These are phyloP conservation scores for Psittacula echo DNA, from an alignment of 2,797 vertebrate genomes.

Conservation along the genomic window DNA sequence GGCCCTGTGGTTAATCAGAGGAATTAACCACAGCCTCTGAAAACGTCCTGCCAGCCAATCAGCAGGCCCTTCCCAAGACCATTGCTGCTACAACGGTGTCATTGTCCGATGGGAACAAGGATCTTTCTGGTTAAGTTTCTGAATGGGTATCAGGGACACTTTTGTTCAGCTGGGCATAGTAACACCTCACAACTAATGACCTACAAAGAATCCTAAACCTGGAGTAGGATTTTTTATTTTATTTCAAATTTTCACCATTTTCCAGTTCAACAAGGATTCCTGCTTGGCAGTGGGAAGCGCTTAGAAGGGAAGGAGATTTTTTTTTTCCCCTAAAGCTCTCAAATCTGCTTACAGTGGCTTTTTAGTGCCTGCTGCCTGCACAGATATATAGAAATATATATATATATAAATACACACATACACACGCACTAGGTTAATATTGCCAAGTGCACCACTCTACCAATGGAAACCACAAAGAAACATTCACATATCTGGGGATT, in stretches of 20 bases:
- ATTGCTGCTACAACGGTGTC: not conserved
- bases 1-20: constrained; percentile 14
- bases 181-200: not conserved
- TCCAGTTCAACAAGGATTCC: not conserved
- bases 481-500: constrained; percentile 55
- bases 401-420: not conserved
- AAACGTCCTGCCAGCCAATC: not conserved
- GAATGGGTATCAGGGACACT: not conserved
- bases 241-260: not conserved
- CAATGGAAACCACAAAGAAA: constrained; percentile 36
- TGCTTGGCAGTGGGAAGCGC: not conserved
- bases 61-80: not conserved
- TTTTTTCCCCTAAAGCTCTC: not conserved
- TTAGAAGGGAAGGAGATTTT: not conserved
- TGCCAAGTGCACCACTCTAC: constrained; percentile 16
- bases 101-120: not conserved
- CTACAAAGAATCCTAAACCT: not conserved
- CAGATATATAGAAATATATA: not conserved
- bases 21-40: not conserved
- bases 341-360: not conserved
- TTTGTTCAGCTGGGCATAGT: not conserved
- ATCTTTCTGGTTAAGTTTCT: not conserved
- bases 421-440: not conserved
- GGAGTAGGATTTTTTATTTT: not conserved
- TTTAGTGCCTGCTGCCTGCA: not conserved